Conservation (phyloP, 2,113 vertebrate genomes). For the Hymenochirus boettgeri region DNA sequence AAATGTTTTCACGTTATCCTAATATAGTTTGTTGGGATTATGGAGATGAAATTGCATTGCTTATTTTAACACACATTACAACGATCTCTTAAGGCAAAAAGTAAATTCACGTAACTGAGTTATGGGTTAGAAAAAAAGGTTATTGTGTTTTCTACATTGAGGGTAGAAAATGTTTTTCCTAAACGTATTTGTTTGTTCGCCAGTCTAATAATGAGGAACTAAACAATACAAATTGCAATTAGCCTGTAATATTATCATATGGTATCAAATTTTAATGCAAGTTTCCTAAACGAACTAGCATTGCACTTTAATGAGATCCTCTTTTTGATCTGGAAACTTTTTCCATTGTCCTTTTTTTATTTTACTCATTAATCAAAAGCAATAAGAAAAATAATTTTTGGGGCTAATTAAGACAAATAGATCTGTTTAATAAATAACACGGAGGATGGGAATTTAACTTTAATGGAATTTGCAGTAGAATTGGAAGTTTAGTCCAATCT, state of each 20-base stretch:
- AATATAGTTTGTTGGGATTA: constrained; percentile 59
- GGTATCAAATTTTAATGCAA: constrained; percentile 11
- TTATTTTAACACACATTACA: constrained; percentile 64
- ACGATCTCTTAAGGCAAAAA: constrained; percentile 67
- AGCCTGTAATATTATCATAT: constrained; percentile 1
- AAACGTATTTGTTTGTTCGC: background rate
- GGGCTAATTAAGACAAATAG: too few relatives aligned
- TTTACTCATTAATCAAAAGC: too few relatives aligned
- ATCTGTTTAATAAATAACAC: too few relatives aligned
- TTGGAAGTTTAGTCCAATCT: too few relatives aligned
- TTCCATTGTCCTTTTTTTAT: background rate
- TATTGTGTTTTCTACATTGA: constrained; percentile 23
- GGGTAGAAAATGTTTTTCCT: background rate
- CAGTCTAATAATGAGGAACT: constrained; percentile 20
- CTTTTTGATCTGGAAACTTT: background rate
- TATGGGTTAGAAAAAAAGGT: constrained; percentile 46
- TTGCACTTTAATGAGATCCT: background rate
- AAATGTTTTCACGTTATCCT: constrained; percentile 53
- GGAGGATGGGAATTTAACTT: too few relatives aligned
- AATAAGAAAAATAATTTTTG: too few relatives aligned
- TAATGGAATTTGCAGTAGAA: too few relatives aligned
- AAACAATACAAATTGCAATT: background rate
- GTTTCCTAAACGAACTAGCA: background rate
- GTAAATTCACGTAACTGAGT: constrained; percentile 61
- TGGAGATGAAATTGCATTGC: constrained; percentile 66